These are phyloP conservation scores for Heterodera carotae DNA, from an alignment of 1,140 invertebrate species.

Conservation along the genomic window DNA sequence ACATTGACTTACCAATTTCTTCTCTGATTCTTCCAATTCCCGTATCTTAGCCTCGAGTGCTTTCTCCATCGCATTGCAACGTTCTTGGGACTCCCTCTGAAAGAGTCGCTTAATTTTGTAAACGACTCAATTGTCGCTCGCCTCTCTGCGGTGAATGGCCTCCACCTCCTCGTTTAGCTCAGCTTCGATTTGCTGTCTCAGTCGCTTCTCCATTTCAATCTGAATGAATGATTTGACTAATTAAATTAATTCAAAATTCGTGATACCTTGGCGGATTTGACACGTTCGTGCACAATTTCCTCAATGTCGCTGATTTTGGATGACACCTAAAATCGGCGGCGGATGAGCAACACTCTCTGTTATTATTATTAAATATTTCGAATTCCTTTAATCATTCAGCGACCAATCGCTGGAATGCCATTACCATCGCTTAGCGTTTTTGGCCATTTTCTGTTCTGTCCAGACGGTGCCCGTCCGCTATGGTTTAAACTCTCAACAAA, in stretches of 20 bases:
- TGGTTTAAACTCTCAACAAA: conserved; percentile 22
- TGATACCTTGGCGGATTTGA: conserved; percentile 38
- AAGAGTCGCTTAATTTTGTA: not conserved
- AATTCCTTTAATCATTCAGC: conserved; percentile 22
- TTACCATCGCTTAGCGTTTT: conserved; percentile 18
- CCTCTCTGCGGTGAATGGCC: conserved; percentile 47
- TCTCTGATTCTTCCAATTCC: conserved; percentile 49
- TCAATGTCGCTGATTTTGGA: conserved; percentile 46
- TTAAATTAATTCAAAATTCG: not conserved
- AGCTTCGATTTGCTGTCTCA: conserved; percentile 52
- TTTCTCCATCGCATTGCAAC: conserved; percentile 44
- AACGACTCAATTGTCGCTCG: not conserved
- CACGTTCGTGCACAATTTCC: conserved; percentile 44
- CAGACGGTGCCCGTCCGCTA: conserved; percentile 21
- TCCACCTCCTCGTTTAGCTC: conserved; percentile 52
- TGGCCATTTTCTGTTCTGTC: conserved; percentile 20
- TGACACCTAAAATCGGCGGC: conserved; percentile 43
- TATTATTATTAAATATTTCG: conserved; percentile 10
- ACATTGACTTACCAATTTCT: conserved; percentile 42
- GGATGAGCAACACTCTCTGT: not conserved
- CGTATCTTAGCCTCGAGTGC: conserved; percentile 43
- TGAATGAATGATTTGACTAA: not conserved
- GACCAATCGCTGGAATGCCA: not conserved
- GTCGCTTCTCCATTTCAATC: conserved; percentile 43
- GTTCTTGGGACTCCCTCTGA: conserved; percentile 47